Percentiles rank a stretch among this genome's conserved stretches.
These are phyloP conservation scores for Chaenodraco wilsoni DNA, from an alignment of 2,797 vertebrate genomes.

Conservation along the genomic window DNA sequence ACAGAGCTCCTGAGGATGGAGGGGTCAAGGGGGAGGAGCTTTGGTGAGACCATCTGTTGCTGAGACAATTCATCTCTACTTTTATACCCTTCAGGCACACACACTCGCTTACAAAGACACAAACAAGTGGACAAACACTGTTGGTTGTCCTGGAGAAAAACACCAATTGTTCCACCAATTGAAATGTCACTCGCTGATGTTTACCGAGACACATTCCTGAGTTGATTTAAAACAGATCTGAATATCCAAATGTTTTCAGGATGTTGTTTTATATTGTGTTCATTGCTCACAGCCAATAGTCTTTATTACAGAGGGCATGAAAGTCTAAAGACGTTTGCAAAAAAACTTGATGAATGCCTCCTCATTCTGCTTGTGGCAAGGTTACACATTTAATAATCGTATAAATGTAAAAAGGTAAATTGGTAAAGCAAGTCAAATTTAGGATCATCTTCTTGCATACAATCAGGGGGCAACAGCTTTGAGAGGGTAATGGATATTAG, in stretches of 20 bases:
- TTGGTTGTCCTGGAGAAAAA: conserved; percentile 11
- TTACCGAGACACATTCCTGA: neutral
- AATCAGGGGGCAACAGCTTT: neutral
- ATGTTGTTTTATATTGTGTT: neutral
- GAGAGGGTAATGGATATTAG: neutral
- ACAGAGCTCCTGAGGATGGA: conserved; percentile 63
- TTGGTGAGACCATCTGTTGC: conserved; percentile 81
- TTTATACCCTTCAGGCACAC: conserved; percentile 49
- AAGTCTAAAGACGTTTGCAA: neutral
- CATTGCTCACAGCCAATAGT: neutral
- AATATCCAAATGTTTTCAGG: neutral
- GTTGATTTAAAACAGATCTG: neutral
- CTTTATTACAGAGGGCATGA: neutral
- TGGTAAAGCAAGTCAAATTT: neutral
- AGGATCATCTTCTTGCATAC: neutral
- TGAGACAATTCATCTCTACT: conserved; percentile 65
- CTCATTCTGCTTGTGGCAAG: neutral
- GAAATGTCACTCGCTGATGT: neutral
- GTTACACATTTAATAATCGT: neutral
- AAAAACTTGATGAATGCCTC: neutral
- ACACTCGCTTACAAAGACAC: conserved; percentile 24
- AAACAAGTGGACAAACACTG: conserved; percentile 40
- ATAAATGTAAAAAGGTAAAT: neutral
- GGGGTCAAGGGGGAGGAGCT: conserved; percentile 61
- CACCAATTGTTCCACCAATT: neutral